Evolutionary conservation across 2,888 invertebrate species (phyloP).

Genomic region (Harmothoe impar): DNA sequence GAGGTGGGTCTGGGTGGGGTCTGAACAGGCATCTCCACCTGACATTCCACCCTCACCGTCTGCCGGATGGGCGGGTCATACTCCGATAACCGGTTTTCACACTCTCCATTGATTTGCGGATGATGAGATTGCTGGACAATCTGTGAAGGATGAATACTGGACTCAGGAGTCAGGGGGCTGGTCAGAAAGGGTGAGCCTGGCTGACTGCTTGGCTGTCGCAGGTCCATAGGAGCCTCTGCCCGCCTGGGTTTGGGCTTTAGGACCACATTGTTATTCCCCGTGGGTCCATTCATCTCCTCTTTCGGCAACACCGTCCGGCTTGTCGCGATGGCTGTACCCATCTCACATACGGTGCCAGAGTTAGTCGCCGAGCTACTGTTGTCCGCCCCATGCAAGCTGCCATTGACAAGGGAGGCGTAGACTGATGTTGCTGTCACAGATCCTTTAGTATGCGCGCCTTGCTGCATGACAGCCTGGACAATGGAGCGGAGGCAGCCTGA

Average conservation of each 20-base stretch:
- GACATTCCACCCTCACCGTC: conserved; percentile 4
- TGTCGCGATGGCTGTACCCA: neutral
- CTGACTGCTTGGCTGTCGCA: neutral
- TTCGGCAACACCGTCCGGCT: neutral
- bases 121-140: neutral
- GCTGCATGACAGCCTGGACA: conserved; percentile 59
- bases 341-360: neutral
- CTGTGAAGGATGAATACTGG: neutral
- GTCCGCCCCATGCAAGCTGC: neutral
- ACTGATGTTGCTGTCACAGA: conserved; percentile 29
- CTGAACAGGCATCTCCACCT: neutral
- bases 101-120: neutral
- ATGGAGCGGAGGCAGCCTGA: conserved; percentile 62
- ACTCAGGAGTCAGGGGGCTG: too few relatives aligned
- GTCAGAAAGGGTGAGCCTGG: neutral
- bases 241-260: neutral
- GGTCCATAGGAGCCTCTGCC: neutral
- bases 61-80: neutral
- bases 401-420: conserved; percentile 10
- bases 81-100: neutral
- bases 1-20: neutral
- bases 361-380: neutral
- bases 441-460: neutral
- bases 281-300: neutral
- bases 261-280: neutral